These are phyloP conservation scores for Tribolium castaneum DNA, from an alignment of 1,140 invertebrate genomes.

Conservation along the genomic window DNA sequence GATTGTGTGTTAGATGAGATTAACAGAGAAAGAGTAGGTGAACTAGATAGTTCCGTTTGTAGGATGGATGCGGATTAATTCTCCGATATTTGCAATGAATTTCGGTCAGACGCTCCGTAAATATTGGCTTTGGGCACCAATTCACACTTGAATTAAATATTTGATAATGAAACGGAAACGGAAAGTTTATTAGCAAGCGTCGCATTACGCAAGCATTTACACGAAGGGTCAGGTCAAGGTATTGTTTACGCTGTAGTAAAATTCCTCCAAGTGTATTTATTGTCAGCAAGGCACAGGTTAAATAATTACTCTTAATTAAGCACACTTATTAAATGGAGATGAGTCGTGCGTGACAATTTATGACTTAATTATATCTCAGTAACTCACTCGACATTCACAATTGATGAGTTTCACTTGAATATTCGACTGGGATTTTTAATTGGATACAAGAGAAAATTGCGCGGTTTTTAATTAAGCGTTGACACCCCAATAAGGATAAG, in stretches of 20 bases:
- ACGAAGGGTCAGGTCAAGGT: background rate
- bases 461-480: background rate
- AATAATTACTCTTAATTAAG: too few relatives aligned
- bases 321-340: too few relatives aligned
- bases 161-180: background rate
- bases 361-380: too few relatives aligned
- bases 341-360: background rate
- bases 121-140: background rate
- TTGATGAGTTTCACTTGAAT: background rate
- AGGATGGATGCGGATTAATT: constrained; percentile 2
- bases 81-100: background rate
- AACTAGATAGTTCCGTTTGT: constrained; percentile 28
- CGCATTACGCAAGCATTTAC: background rate
- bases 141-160: background rate
- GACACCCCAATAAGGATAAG: background rate
- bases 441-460: background rate
- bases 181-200: background rate
- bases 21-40: constrained; percentile 12
- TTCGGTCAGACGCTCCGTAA: background rate
- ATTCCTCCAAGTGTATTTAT: too few relatives aligned
- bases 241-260: background rate
- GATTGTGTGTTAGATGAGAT: background rate
- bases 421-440: background rate
- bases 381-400: too few relatives aligned
- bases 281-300: too few relatives aligned